Evolutionary conservation across 2,888 invertebrate genomes (phyloP), one percentile per base, ranked within the genome.

Genomic region (Proisotoma minuta): DNA sequence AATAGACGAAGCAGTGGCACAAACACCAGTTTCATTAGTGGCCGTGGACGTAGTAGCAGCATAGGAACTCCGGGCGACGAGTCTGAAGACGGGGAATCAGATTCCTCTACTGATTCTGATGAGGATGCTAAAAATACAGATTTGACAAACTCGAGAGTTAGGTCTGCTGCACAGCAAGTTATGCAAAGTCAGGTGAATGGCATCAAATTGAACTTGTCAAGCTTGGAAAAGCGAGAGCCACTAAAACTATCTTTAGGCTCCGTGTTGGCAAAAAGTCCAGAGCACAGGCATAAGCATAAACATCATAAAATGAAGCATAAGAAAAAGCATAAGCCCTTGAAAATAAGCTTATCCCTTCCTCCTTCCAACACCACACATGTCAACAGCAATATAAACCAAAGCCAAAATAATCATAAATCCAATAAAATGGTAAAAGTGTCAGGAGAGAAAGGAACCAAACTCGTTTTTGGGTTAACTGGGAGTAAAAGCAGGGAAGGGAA

Each of bases 271-370:
- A 67, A 67, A 52, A 63, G 63, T 43, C 67, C 64, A 8, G 67
- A 67, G n/a, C 69, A 70, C 49, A 69, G 68, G 59, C 74, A 74
- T 59, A 68, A 68, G 15, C 66, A 72, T 57, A 72, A 70, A 26
- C 60, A 65, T 43, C 63, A 65, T 60, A 65, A 70, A 43, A 67
- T 59, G 51, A 68, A 59, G 68, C 68, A 70, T 56, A 62, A 69
- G 52, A 66, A 70, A 28, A 70, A 73, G 60, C 63, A 68, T 29
- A 67, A 67, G 51, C 61, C 67, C 39, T 60, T 64, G 39, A 64
- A 64, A 62, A 43, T 66, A 20, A 66, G 66, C 47, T 60, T 66
- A 58, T 60, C 66, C 28, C 59, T 66, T 24, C 62, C 57, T 29
- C 62, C 66, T n/a, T 54, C 64, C 29, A 56, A 34, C 15, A n/a